A percentile compares a stretch with the other conserved stretches of the same genome.
These are phyloP conservation scores for Nasonia longicornis DNA, from an alignment of 1,140 invertebrate species.

Conservation along the genomic window DNA sequence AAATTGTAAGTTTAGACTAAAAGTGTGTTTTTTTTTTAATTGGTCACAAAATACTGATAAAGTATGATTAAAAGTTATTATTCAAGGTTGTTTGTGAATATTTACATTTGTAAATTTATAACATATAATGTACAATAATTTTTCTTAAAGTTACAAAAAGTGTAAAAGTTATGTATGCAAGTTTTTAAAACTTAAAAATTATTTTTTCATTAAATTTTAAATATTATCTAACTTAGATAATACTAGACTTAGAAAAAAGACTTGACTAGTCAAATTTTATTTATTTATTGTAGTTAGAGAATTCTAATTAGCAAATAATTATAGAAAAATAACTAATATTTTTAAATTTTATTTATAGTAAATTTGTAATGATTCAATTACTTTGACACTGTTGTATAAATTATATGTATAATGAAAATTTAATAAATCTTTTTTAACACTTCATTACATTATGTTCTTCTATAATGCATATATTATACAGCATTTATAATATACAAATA, in stretches of 20 bases:
- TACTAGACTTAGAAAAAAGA: too few relatives aligned
- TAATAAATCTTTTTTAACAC: neutral
- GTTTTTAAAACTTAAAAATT: neutral
- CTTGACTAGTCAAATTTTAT: neutral
- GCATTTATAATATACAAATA: too few relatives aligned
- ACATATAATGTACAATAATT: too few relatives aligned
- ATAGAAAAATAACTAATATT: neutral
- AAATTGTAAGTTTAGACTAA: neutral
- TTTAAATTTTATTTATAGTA: neutral
- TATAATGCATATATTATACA: too few relatives aligned
- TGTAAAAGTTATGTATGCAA: neutral
- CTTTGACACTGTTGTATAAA: too few relatives aligned
- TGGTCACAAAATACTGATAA: neutral
- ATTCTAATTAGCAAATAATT: neutral
- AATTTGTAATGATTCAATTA: neutral
- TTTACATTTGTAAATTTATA: too few relatives aligned
- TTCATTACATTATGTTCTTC: too few relatives aligned
- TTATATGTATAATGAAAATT: neutral
- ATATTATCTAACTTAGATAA: neutral
- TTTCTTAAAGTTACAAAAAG: too few relatives aligned
- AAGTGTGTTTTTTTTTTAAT: neutral
- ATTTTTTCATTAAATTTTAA: neutral
- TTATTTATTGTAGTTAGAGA: neutral
- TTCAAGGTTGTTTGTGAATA: neutral
- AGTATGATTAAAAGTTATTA: neutral